Evolutionary conservation across 1,140 invertebrate species (phyloP), one percentile per base, ranked within the genome.

Genomic region (Leptinotarsa lineolata): DNA sequence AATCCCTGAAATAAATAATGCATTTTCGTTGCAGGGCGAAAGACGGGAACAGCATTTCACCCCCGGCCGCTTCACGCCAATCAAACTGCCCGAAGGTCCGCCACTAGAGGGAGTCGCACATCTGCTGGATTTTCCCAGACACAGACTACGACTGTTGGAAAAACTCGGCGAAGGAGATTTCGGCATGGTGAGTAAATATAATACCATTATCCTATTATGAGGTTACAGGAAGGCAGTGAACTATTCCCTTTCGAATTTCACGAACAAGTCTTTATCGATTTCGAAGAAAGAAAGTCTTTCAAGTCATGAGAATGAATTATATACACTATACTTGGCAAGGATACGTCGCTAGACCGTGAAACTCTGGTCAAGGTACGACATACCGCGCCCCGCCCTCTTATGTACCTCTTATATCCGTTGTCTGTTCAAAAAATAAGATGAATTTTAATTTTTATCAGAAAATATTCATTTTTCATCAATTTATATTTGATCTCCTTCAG

Each of bases 111-210:
- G 87, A 54, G 86, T 87, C 74, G 85, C 88, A 78, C 85, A 88
- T 79, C 85, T 91, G 78, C 85, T 89, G 75, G 92, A 94, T 85
- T 91, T 96, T 82, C 93, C 93, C 68, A 88, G 94, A 81, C 92
- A 94, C 84, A 89, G 93, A 84, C 88, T 97, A 75, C 88, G 93
- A 81, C 92, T 95, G 76, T 84, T 95, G 68, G 92, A 95, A 84
- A 95, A 95, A 82, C 89, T 96, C 60, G 95, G 94, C 68, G 94
- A 95, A 85, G 94, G 94, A 73, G 91, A 92, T 76, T 95, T 95
- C 83, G 94, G 95, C 81, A 92, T 93, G 89, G 94, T 96, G 85
- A 90, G 87, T 74, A 54, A 54, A 54, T 54, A 54, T 54, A 39
- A 15, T 54, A 54, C 48, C 15, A 54, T 54, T 54, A 54, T 16